These are phyloP conservation scores for Acanthosepion esculentum DNA, from an alignment of 2,888 invertebrate genomes.

Conservation along the genomic window DNA sequence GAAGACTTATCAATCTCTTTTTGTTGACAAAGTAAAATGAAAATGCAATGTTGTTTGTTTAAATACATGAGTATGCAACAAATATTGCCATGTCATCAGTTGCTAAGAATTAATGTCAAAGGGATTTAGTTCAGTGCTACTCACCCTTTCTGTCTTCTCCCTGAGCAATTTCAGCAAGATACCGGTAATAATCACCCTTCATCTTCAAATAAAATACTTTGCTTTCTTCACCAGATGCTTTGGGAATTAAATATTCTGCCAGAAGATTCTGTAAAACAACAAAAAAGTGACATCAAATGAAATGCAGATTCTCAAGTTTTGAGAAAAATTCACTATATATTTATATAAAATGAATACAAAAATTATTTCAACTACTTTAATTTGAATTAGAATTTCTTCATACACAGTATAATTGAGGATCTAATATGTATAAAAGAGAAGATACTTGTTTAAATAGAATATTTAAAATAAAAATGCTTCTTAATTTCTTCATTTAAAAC, in stretches of 20 bases:
- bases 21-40: too few relatives aligned
- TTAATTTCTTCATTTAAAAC: too few relatives aligned
- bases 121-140: neutral
- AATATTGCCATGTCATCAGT: too few relatives aligned
- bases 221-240: constrained; percentile 13
- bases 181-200: constrained; percentile 10
- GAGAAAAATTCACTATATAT: neutral
- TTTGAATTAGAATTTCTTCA: neutral
- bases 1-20: too few relatives aligned
- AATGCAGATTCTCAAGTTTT: neutral
- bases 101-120: neutral
- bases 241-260: constrained; percentile 33
- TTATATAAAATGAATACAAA: neutral
- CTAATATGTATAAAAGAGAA: neutral
- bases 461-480: too few relatives aligned
- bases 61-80: too few relatives aligned
- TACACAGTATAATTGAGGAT: neutral
- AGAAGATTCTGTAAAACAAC: neutral
- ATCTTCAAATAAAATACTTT: constrained; percentile 33
- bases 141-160: constrained; percentile 33
- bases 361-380: neutral
- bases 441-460: neutral
- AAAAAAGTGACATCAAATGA: neutral
- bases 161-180: constrained; percentile 33
- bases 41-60: too few relatives aligned